phyloP scores from a whole-genome alignment of 2,797 vertebrate genomes.

The Xiphophorus birchmanni region DNA sequence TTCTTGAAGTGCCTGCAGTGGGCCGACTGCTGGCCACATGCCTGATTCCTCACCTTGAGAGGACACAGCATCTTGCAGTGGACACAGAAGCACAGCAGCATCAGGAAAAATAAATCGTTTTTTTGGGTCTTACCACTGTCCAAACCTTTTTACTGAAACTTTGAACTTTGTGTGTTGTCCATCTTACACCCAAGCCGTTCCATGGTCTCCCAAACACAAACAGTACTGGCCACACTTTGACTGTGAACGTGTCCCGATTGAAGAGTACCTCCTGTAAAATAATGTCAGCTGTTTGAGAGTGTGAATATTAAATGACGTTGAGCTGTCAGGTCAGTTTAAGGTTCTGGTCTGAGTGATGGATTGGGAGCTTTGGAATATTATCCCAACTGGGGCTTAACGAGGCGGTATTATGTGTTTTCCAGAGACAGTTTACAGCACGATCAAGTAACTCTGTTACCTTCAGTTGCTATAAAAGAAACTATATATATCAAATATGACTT shows the following conservation, averaged over 20 bases:
- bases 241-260: not conserved
- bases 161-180: not conserved
- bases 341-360: constrained; percentile 48
- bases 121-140: not conserved
- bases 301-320: constrained; percentile 38
- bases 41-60: constrained; percentile 52
- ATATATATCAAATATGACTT: too few species aligned
- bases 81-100: not conserved
- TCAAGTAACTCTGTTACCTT: too few species aligned
- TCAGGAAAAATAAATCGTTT: not conserved
- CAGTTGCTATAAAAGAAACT: too few species aligned
- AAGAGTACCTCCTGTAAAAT: constrained; percentile 36
- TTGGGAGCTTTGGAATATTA: constrained; percentile 58
- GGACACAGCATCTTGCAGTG: constrained; percentile 21
- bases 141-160: not conserved
- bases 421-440: too few species aligned
- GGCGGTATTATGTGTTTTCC: too few species aligned
- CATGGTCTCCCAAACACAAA: not conserved
- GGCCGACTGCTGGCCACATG: constrained; percentile 25
- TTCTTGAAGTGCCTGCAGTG: constrained; percentile 28
- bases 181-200: not conserved
- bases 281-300: constrained; percentile 45
- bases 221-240: not conserved
- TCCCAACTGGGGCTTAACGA: constrained; percentile 23
- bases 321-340: constrained; percentile 26